These are phyloP conservation scores for Tinamus major DNA, from an alignment of 2,797 vertebrate genomes.

Conservation along the genomic window DNA sequence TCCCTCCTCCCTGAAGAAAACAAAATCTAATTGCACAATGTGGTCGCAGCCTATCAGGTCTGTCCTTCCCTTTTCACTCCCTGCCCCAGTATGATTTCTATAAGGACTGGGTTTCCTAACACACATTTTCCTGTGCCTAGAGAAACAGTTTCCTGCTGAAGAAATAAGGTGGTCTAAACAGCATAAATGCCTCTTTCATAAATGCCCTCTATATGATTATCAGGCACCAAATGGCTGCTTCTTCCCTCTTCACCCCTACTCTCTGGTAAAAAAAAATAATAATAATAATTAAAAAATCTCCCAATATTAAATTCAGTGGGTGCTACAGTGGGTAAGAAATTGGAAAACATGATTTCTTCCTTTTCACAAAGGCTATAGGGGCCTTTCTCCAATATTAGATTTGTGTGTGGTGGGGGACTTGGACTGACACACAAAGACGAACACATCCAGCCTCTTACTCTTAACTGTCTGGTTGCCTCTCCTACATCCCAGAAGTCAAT, in stretches of 20 bases:
- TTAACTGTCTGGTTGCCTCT: not conserved
- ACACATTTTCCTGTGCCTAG: not conserved
- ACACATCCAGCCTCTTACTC: not conserved
- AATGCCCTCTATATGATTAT: not conserved
- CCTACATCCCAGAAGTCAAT: constrained; percentile 40
- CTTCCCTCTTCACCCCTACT: not conserved
- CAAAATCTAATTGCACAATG: not conserved
- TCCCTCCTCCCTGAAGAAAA: not conserved
- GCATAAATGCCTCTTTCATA: not conserved
- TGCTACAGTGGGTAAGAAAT: not conserved
- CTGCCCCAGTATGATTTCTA: fast-evolving
- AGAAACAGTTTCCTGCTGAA: not conserved
- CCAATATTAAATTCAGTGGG: not conserved
- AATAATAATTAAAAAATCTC: no score
- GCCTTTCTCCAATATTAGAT: not conserved
- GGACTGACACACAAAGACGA: not conserved
- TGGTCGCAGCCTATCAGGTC: not conserved
- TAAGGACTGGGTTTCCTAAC: not conserved
- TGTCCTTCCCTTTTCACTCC: not conserved
- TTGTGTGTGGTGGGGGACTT: not conserved
- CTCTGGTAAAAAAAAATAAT: not conserved
- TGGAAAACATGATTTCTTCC: not conserved
- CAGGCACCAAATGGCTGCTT: not conserved
- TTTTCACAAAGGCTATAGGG: not conserved
- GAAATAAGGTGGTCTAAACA: not conserved